These are phyloP conservation scores for Pterostichus madidus DNA, from an alignment of 2,888 invertebrate genomes.

Conservation along the genomic window DNA sequence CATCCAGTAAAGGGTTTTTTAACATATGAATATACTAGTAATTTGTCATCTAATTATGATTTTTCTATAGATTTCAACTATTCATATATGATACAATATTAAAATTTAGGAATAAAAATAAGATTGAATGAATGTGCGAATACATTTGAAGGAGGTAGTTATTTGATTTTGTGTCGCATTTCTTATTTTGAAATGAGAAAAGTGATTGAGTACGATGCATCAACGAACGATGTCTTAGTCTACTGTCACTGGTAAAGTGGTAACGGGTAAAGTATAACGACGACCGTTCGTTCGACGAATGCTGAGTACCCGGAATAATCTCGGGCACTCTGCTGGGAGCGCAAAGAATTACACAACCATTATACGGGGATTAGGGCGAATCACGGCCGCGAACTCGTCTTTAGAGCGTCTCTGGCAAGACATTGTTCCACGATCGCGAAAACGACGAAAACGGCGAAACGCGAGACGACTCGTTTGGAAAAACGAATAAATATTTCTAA, in stretches of 20 bases:
- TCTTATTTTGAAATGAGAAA: background rate
- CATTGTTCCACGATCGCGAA: constrained; percentile 74
- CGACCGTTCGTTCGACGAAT: constrained; percentile 15
- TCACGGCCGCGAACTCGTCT: constrained; percentile 72
- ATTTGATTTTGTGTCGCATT: too few species aligned
- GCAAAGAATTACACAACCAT: constrained; percentile 78
- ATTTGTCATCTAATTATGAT: too few species aligned
- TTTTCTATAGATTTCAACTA: too few species aligned
- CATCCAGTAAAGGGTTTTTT: too few species aligned
- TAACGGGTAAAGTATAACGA: constrained; percentile 2
- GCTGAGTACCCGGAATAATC: constrained; percentile 64
- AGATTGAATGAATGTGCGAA: too few species aligned
- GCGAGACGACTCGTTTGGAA: constrained; percentile 77
- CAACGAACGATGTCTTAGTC: background rate
- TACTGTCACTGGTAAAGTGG: background rate
- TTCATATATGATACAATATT: too few species aligned
- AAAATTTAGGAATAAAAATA: too few species aligned
- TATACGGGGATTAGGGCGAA: constrained; percentile 79
- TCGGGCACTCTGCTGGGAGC: constrained; percentile 68
- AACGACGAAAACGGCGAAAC: background rate
- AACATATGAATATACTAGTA: too few species aligned
- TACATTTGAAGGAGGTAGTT: too few species aligned
- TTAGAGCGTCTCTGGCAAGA: constrained; percentile 70
- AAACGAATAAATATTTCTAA: constrained; percentile 77
- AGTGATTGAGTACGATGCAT: background rate